These are phyloP conservation scores for Pipistrellus pygmaeus DNA, from an alignment of 2,797 vertebrate species.

Conservation along the genomic window DNA sequence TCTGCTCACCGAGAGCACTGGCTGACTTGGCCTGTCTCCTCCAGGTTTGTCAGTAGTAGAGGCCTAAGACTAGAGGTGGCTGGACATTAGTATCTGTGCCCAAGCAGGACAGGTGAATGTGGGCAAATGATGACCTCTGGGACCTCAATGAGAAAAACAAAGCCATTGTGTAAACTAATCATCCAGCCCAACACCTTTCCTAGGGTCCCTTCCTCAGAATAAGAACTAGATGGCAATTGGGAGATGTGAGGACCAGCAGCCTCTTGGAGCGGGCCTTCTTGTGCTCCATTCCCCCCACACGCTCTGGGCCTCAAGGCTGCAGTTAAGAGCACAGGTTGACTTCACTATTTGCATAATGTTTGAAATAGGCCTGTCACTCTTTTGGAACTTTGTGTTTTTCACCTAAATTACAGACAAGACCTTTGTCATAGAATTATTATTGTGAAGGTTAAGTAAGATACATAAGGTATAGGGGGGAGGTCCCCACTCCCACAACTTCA, in stretches of 20 bases:
- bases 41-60: neutral
- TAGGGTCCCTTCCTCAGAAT: neutral
- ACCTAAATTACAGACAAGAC: neutral
- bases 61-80: neutral
- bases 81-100: neutral
- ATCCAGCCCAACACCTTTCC: neutral
- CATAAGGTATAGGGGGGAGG: neutral
- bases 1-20: neutral
- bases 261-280: neutral
- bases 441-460: neutral
- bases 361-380: neutral
- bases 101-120: neutral
- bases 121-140: neutral
- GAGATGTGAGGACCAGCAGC: rapidly evolving
- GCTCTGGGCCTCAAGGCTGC: neutral
- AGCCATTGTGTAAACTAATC: neutral
- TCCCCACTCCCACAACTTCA: neutral
- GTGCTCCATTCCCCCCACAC: neutral
- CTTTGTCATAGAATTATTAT: neutral
- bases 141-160: slow-evolving; percentile 6
- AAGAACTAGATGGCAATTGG: neutral
- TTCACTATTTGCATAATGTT: neutral
- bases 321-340: neutral
- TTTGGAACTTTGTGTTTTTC: slow-evolving; percentile 13
- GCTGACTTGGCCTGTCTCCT: neutral